Evolutionary conservation across 2,797 vertebrate species (phyloP), one percentile per base, ranked within the genome.

Genomic region (Chromis chromis): DNA sequence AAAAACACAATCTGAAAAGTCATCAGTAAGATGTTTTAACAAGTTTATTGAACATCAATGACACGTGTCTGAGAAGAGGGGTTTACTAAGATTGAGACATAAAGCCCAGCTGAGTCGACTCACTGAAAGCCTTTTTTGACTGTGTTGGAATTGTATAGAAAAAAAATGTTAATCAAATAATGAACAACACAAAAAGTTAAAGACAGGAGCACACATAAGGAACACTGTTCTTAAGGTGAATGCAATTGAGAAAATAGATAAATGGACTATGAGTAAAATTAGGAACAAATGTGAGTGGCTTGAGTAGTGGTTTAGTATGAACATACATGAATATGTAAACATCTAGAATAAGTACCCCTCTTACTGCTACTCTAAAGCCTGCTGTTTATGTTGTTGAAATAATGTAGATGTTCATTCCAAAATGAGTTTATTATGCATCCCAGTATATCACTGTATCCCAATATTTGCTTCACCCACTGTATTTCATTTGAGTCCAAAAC

Each of bases 11-110:
- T 16, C 13, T 42, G 13, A 31, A 1, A 36, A 39, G 31, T 65
- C 24, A 71, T 74, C 54, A 73, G 28, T 25, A 16, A 73, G 31
- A 76, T 27, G 44, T 56, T 79, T 70, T 25, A 52, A 68, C 74
- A 78, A 1, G 64, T 92, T 93, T 91, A 91, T 88, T 91, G 76
- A 87, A 81, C 61, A 68, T 64, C 49, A 53, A 21, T 68, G 68
- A 77, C 14, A 77, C 17, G 58, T 46, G 27, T 48, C 46, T 25
- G 12, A n/a, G 6, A 67, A 33, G 21, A 27, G 27, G 48, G 13
- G 31, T 65, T 72, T 19, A 69, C 4, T 61, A 28, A 73, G n/a
- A 16, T 7, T n/a, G 27, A 74, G 42, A 67, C 39, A 46, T 36
- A 24, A 81, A 67, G 36, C 17, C 14, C 28, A 50, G 21, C 9